Base-by-base conservation (phyloP, 2,888 invertebrate genomes). In the Drosophila mettleri region DNA sequence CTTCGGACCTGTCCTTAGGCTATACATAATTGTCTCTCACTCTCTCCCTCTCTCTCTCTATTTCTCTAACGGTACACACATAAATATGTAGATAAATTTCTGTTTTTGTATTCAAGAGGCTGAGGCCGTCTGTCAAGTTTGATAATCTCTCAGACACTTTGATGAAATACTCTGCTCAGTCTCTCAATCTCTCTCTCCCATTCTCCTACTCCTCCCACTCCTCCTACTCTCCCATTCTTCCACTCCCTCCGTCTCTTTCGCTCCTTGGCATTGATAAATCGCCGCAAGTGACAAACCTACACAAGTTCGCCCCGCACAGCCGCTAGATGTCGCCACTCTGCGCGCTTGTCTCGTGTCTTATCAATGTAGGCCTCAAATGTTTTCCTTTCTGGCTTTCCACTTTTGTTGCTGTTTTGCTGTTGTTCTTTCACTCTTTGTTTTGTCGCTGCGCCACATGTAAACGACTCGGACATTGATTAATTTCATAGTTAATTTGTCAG, bases 101-200 rank as follows among this genome's bases (percentile, higher is more conserved):
- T 31, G 16, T n/a, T 3, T 36, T 24, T 36, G 8, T 27, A 48
- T 43, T 46, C 33, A 52, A 36, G 52, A 62, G 31, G 60, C 63
- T 72, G 59, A 31, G 57, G 45, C 36, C 34, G 49, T 58, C 67
- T 74, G 80, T 67, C 75, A 83, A 86, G 66, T 80, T 89, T 89
- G 83, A 89, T 86, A 88, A 86, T 89, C 88, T 83, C 76, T 71
- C 77, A 27, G 86, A 86, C 88, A 89, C 89, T 88, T 86, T 86
- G 88, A 89, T 89, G 89, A 86, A 89, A 88, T 88, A 77, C 74
- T 73, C 43, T 16, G 6, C 1, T 24, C 24, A 4, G 24, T 5
- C 5, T n/a, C n/a, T n/a, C n/a, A 29, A 29, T 9, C 9, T 29
- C 10, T 29, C 18, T 18, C 10, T 18, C 2, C 2, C 38, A 10